phyloP scores from a whole-genome alignment of 2,888 invertebrate genomes.

The Diadromus collaris region DNA sequence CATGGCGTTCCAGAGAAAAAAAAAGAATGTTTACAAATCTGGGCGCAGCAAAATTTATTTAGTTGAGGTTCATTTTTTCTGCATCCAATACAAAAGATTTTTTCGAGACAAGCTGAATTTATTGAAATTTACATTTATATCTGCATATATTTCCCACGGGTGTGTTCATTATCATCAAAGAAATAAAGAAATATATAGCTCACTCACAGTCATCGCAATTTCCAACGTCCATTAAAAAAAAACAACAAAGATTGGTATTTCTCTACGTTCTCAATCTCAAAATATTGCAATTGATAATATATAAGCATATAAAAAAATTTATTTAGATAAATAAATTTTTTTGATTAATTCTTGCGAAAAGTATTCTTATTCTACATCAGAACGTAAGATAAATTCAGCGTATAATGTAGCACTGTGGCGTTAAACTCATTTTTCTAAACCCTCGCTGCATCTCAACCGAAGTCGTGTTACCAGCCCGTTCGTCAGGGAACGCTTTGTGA shows the following conservation, averaged over 20 bases:
- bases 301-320: background rate
- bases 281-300: too few relatives aligned
- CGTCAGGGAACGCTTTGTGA: background rate
- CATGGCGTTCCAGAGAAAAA: background rate
- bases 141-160: too few relatives aligned
- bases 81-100: background rate
- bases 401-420: background rate
- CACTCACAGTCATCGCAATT: too few relatives aligned
- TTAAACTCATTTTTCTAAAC: background rate
- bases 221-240: too few relatives aligned
- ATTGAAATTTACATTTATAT: too few relatives aligned
- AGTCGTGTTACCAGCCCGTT: background rate
- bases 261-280: too few relatives aligned
- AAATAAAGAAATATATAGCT: too few relatives aligned
- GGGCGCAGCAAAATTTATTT: background rate
- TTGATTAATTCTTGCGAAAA: background rate
- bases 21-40: background rate
- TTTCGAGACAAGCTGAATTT: background rate
- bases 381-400: background rate
- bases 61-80: background rate
- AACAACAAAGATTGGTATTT: too few relatives aligned
- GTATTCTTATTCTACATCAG: background rate
- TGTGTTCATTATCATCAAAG: too few relatives aligned
- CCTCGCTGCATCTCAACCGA: background rate
- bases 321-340: background rate